A percentile compares a stretch with the other conserved stretches of the same genome.
Evolutionary conservation across 2,888 invertebrate genomes (phyloP).

Genomic region (Zygothrica quintamaculata): DNA sequence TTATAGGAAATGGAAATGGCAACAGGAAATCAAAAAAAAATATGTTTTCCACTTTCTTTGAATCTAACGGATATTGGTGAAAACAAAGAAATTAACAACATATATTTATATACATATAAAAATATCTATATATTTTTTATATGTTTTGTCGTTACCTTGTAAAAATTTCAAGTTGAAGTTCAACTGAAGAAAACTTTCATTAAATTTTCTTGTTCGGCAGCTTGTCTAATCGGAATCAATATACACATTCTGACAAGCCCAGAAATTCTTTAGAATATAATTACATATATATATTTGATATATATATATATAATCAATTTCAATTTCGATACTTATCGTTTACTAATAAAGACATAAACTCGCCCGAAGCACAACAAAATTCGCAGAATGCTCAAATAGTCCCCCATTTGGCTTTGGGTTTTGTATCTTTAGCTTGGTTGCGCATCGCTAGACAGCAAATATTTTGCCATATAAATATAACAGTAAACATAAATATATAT

Average conservation of each 20-base stretch:
- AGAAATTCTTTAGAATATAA: constrained; percentile 19
- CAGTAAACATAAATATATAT: neutral
- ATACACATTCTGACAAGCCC: constrained; percentile 23
- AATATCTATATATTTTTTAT: neutral
- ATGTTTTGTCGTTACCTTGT: constrained; percentile 1
- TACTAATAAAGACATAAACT: constrained; percentile 69
- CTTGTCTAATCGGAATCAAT: constrained; percentile 48
- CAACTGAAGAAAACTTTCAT: constrained; percentile 50
- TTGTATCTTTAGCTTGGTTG: constrained; percentile 26
- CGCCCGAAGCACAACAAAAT: constrained; percentile 49
- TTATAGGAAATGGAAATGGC: constrained; percentile 26
- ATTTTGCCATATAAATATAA: constrained; percentile 53
- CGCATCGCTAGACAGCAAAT: constrained; percentile 57
- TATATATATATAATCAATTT: neutral
- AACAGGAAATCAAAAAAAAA: constrained; percentile 25
- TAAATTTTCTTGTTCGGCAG: constrained; percentile 45
- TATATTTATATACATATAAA: too few species aligned
- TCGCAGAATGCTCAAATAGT: constrained; percentile 56
- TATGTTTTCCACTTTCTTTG: neutral
- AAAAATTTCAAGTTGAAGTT: constrained; percentile 57
- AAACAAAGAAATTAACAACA: too few species aligned
- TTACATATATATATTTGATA: constrained; percentile 6
- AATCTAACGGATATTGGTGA: too few species aligned
- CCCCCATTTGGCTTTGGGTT: constrained; percentile 36
- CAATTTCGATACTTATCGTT: constrained; percentile 57